Conservation (phyloP, 2,113 vertebrate species). For the Lepus timidus region DNA sequence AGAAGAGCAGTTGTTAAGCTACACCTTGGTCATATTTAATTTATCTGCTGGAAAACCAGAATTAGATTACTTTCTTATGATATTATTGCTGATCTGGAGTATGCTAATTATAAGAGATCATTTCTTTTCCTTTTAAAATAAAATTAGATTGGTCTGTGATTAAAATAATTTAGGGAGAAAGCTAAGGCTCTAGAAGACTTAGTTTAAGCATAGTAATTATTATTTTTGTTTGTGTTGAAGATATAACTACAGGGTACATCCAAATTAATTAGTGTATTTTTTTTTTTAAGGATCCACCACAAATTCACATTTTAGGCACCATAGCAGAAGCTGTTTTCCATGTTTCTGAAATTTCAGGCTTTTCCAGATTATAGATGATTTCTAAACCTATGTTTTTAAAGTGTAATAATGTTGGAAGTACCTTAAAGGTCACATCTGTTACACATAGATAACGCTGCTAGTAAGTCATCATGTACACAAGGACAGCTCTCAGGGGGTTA, state of each 20-base stretch:
- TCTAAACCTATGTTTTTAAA: not conserved
- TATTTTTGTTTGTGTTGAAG: constrained; percentile 22
- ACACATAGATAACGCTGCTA: not conserved
- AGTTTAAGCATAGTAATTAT: not conserved
- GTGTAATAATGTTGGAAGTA: not conserved
- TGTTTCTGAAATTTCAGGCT: constrained; percentile 27
- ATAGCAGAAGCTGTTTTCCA: not conserved
- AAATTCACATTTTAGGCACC: not conserved
- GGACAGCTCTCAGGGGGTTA: not conserved
- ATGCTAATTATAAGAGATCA: not conserved
- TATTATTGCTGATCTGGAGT: not conserved
- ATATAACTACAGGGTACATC: not conserved
- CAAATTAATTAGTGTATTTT: constrained; percentile 7
- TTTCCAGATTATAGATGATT: not conserved
- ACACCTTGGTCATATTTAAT: not conserved
- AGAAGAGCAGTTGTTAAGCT: not conserved
- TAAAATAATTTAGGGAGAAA: not conserved
- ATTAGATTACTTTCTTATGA: not conserved
- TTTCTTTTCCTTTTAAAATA: constrained; percentile 1
- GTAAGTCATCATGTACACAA: not conserved
- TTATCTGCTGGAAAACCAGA: not conserved
- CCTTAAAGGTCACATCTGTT: not conserved
- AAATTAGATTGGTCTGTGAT: constrained; percentile 6
- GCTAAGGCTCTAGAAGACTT: not conserved
- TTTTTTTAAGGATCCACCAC: constrained; percentile 10